phyloP scores from a whole-genome alignment of 2,113 vertebrate genomes.

The Propithecus coquereli region DNA sequence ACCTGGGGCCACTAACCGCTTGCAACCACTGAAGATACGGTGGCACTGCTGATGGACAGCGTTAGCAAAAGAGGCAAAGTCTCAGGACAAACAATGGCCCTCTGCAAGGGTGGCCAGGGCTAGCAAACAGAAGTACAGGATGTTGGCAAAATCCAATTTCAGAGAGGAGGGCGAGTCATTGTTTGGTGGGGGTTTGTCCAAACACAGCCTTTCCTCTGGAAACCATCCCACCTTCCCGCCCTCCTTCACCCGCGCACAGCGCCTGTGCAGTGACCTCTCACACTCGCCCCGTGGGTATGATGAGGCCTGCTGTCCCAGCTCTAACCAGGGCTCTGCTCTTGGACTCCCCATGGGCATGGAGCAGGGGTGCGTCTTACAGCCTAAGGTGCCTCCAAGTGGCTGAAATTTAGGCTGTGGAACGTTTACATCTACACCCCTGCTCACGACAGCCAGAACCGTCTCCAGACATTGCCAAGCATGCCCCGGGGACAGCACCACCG shows the following conservation, averaged over 20 bases:
- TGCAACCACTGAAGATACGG: not conserved
- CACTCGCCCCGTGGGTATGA: rapidly evolving
- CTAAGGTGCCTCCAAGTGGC: not conserved
- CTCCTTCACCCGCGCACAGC: not conserved
- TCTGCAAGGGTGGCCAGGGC: not conserved
- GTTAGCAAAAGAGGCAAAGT: not conserved
- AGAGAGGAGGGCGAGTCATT: not conserved
- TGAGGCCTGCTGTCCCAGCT: not conserved
- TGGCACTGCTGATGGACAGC: too few relatives aligned
- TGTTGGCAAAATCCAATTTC: not conserved
- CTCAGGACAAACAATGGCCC: not conserved
- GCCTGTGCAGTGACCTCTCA: not conserved
- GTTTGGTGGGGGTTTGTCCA: not conserved
- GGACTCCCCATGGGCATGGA: not conserved
- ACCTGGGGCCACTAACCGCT: not conserved
- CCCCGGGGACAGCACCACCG: not conserved
- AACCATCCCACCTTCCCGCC: not conserved
- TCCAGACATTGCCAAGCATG: not conserved
- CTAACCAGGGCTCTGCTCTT: not conserved
- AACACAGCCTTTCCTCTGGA: not conserved
- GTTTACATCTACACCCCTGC: not conserved
- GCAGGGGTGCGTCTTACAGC: too few relatives aligned
- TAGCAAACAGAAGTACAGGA: not conserved
- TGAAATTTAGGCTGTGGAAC: not conserved
- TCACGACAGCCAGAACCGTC: not conserved